phyloP scores from a whole-genome alignment of 1,140 invertebrate species.

The Drosophila persimilis region DNA sequence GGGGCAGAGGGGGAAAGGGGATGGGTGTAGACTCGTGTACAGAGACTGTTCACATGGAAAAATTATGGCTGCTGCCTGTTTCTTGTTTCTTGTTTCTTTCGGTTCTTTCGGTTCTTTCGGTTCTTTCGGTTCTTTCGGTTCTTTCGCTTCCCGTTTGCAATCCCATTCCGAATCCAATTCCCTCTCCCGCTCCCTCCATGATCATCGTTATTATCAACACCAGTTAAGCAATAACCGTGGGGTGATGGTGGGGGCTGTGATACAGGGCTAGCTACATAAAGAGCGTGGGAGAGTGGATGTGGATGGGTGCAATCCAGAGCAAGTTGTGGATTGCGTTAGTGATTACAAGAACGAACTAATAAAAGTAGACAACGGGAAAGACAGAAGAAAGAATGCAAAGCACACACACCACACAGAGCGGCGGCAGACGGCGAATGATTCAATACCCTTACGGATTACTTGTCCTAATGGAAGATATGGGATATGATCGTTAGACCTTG shows the following conservation, averaged over 20 bases:
- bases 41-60: slow-evolving; percentile 44
- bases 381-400: slow-evolving; percentile 32
- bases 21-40: too few species aligned
- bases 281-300: too few species aligned
- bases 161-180: not conserved
- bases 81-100: slow-evolving; percentile 23
- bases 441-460: too few species aligned
- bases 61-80: slow-evolving; percentile 65
- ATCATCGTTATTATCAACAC: slow-evolving; percentile 77
- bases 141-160: slow-evolving; percentile 10
- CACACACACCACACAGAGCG: slow-evolving; percentile 6
- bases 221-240: slow-evolving; percentile 63
- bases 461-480: too few species aligned
- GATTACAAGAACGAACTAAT: slow-evolving; percentile 73
- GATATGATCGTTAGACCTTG: too few species aligned
- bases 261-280: not conserved
- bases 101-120: slow-evolving; percentile 25
- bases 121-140: slow-evolving; percentile 26
- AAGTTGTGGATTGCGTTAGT: slow-evolving; percentile 46
- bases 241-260: slow-evolving; percentile 1
- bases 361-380: slow-evolving; percentile 69
- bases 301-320: too few species aligned
- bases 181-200: slow-evolving; percentile 25
- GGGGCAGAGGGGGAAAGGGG: not conserved
- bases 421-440: not conserved